A percentile compares a stretch with the other conserved stretches of the same genome.
These are phyloP conservation scores for Periophthalmus modestus DNA, from an alignment of 2,113 vertebrate genomes.

Conservation along the genomic window DNA sequence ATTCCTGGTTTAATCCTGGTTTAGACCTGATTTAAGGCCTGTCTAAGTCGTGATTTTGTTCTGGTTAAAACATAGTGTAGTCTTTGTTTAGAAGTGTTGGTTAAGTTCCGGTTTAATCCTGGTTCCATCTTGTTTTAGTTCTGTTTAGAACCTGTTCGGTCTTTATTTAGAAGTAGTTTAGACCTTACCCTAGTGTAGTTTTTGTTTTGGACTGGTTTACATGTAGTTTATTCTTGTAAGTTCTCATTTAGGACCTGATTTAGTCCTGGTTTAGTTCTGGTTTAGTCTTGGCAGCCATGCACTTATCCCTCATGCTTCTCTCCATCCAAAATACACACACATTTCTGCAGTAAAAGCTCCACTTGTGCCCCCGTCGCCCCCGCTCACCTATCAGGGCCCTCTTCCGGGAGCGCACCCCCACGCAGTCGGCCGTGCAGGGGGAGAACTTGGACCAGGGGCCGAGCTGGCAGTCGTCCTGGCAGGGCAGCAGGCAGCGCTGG, in stretches of 20 bases:
- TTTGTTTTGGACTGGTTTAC: neutral
- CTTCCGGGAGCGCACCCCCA: constrained; percentile 91
- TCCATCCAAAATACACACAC: neutral
- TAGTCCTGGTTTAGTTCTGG: neutral
- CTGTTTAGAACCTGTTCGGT: no score
- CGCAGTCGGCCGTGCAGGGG: constrained; percentile 92
- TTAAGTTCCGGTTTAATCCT: no score
- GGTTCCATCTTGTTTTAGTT: no score
- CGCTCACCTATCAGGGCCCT: constrained; percentile 89
- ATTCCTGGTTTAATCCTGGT: no score
- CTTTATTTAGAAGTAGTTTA: no score
- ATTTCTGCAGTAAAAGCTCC: neutral
- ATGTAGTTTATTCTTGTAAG: neutral
- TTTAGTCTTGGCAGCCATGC: neutral
- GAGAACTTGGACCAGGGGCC: constrained; percentile 98
- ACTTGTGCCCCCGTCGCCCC: constrained; percentile 1
- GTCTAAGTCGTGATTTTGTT: no score
- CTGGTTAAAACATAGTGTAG: no score
- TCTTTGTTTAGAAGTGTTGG: no score
- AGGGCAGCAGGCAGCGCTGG: constrained; percentile 91
- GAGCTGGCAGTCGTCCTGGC: constrained; percentile 96
- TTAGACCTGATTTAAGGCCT: no score
- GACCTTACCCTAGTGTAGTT: no score
- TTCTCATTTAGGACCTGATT: no score
- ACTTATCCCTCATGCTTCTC: neutral